Conservation (phyloP, 1,140 invertebrate species). For the Formica exsecta region DNA sequence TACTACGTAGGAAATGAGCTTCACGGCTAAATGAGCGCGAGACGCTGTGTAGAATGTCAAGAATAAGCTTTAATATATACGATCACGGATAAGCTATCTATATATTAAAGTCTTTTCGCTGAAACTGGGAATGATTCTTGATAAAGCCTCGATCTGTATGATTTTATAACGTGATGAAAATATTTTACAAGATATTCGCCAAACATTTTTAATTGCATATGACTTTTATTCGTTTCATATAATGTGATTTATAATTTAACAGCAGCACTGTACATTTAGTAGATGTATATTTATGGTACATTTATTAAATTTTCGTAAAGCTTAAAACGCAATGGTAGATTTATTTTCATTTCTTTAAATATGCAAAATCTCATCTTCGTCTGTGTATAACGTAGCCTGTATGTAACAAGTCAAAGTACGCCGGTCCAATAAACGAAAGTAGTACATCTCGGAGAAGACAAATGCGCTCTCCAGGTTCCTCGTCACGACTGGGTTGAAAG, state of each 20-base stretch:
- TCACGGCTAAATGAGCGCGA: constrained; percentile 27
- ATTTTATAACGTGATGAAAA: not conserved
- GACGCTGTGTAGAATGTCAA: not conserved
- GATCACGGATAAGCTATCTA: not conserved
- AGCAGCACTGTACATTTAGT: not conserved
- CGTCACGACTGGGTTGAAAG: constrained; percentile 64
- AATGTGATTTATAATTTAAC: not conserved
- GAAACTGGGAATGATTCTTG: not conserved
- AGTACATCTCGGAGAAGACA: constrained; percentile 62
- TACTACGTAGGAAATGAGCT: constrained; percentile 41
- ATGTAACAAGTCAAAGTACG: constrained; percentile 63
- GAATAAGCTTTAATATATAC: not conserved
- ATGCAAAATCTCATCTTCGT: constrained; percentile 57
- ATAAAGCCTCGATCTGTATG: not conserved
- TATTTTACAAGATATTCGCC: not conserved
- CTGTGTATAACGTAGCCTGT: constrained; percentile 62
- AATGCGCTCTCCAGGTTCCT: constrained; percentile 68
- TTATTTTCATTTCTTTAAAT: constrained; percentile 35
- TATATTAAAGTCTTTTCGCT: not conserved
- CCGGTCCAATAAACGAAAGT: constrained; percentile 67
- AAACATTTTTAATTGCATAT: not conserved
- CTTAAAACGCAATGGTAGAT: not conserved
- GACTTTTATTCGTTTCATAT: not conserved
- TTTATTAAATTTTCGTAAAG: not conserved
- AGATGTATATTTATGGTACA: not conserved